Conservation (phyloP, 2,888 invertebrate species). For the Crossocerus cetratus region DNA sequence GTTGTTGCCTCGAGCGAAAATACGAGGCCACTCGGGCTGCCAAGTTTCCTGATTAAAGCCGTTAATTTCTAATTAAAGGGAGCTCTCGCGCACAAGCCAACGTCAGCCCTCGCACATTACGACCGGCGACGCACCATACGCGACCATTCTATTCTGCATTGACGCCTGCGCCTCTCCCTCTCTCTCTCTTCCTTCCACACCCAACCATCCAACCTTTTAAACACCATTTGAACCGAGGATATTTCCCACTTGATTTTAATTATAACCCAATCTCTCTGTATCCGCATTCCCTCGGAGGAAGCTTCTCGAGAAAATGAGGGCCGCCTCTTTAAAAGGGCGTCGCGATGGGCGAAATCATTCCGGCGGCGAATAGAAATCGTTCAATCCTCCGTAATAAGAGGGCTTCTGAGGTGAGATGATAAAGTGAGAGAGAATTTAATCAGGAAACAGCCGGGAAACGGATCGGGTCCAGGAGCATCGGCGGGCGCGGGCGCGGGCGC, state of each 20-base stretch:
- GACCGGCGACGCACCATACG: slow-evolving; percentile 14
- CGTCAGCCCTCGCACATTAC: slow-evolving; percentile 9
- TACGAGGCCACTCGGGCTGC: slow-evolving; percentile 61
- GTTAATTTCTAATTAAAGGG: slow-evolving; percentile 72
- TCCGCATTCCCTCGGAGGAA: too few species aligned
- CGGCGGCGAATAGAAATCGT: neutral
- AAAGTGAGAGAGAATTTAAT: slow-evolving; percentile 40
- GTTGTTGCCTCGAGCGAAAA: slow-evolving; percentile 63
- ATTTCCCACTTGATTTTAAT: too few species aligned
- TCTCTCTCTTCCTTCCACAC: too few species aligned
- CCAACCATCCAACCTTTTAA: too few species aligned
- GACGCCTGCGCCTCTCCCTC: too few species aligned
- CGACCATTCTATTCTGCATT: too few species aligned
- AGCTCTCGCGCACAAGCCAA: slow-evolving; percentile 15
- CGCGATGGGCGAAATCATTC: neutral
- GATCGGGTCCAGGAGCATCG: neutral
- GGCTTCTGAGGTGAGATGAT: slow-evolving; percentile 29
- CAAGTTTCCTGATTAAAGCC: slow-evolving; percentile 73
- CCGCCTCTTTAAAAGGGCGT: too few species aligned
- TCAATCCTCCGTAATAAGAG: slow-evolving; percentile 39
- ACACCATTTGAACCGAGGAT: too few species aligned
- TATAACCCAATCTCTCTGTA: too few species aligned
- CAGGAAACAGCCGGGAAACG: slow-evolving; percentile 37
- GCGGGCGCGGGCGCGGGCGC: neutral
- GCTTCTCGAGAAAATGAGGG: too few species aligned